Evolutionary conservation across 2,888 invertebrate genomes (phyloP).

Genomic region (Osmoderma eremita): DNA sequence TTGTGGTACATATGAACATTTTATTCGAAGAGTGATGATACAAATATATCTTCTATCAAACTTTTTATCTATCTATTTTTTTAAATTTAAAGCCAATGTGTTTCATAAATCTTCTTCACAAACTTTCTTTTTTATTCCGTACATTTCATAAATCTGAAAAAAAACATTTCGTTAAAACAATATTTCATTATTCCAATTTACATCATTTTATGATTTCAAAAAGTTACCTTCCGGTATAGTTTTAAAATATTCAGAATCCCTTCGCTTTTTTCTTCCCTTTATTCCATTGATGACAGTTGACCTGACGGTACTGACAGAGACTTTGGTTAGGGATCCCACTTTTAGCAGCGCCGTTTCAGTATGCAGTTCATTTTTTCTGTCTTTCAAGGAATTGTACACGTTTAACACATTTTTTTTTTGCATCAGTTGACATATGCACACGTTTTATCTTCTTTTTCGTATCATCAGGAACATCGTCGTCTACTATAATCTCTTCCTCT

Average conservation of each 20-base stretch:
- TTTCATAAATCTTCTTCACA: no score
- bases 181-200: no score
- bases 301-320: not conserved
- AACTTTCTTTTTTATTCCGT: no score
- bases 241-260: not conserved
- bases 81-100: no score
- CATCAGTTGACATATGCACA: not conserved
- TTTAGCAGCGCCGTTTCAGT: slow-evolving; percentile 2
- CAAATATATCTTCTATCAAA: no score
- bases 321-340: not conserved
- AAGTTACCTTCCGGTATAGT: no score
- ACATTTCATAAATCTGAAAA: no score
- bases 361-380: not conserved
- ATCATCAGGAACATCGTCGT: not conserved
- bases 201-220: no score
- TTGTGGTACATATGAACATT: no score
- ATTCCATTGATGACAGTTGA: not conserved
- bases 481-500: slow-evolving; percentile 5
- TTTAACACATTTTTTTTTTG: not conserved
- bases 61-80: no score
- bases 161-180: no score
- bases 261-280: not conserved
- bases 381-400: slow-evolving; percentile 2
- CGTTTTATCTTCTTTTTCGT: slow-evolving; percentile 2
- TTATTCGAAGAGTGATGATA: no score